Percentiles rank a stretch among this genome's conserved stretches.
phyloP scores from a whole-genome alignment of 2,113 vertebrate genomes.

The Aptenodytes forsteri region DNA sequence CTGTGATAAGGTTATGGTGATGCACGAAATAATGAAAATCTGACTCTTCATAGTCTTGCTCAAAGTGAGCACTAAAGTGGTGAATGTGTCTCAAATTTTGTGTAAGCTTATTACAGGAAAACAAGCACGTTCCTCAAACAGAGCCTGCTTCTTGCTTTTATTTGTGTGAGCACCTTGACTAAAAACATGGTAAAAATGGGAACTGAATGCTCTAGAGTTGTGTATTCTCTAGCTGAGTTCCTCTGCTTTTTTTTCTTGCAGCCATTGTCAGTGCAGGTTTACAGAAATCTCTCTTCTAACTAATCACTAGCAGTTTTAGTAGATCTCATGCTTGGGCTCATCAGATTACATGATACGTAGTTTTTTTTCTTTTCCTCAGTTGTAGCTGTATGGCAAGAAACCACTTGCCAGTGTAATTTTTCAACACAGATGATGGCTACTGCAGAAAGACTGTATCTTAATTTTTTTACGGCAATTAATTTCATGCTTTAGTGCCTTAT shows the following conservation, averaged over 20 bases:
- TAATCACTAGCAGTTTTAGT: not conserved
- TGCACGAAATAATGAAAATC: not conserved
- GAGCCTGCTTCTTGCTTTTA: not conserved
- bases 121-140: not conserved
- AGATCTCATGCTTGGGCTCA: not conserved
- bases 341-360: accelerated
- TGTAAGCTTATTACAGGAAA: not conserved
- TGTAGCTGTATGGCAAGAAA: not conserved
- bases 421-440: not conserved
- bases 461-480: not conserved
- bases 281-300: not conserved
- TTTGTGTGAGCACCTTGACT: not conserved
- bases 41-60: not conserved
- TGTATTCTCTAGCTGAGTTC: not conserved
- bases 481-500: not conserved
- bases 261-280: not conserved
- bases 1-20: not conserved
- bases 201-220: not conserved
- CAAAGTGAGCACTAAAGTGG: not conserved
- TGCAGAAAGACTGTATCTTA: not conserved
- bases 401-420: not conserved
- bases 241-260: not conserved
- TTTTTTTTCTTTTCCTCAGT: not conserved
- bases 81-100: not conserved
- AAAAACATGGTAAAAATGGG: slow-evolving; percentile 34